phyloP scores from a whole-genome alignment of 2,888 invertebrate genomes.

The Galerucella nymphaeae region DNA sequence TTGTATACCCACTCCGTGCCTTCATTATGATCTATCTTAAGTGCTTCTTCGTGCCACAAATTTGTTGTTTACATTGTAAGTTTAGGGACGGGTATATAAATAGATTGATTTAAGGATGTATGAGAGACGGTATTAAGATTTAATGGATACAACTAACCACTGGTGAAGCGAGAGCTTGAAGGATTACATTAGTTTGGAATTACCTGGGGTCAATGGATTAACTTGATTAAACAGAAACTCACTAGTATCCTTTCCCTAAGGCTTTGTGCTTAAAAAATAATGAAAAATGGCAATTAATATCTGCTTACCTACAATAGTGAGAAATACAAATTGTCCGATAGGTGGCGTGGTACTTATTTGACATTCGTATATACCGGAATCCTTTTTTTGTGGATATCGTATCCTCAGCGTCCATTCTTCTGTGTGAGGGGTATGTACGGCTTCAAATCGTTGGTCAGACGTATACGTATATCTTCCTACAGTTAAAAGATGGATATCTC shows the following conservation, averaged over 20 bases:
- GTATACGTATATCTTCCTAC: constrained; percentile 84
- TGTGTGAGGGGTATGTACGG: constrained; percentile 85
- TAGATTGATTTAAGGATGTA: neutral
- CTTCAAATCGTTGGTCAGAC: constrained; percentile 86
- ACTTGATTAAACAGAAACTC: neutral
- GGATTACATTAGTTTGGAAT: neutral
- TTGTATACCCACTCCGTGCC: neutral
- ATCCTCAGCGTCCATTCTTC: constrained; percentile 89
- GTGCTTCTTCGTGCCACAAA: neutral
- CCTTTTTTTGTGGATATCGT: constrained; percentile 78
- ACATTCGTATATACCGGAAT: constrained; percentile 87
- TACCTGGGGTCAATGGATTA: neutral
- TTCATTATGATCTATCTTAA: neutral
- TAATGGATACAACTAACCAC: neutral
- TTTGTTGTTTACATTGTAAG: neutral
- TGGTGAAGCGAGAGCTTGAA: neutral
- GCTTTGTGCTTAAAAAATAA: too few relatives aligned
- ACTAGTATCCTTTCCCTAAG: neutral
- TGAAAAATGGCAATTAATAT: neutral
- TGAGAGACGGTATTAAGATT: neutral
- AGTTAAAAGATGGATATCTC: constrained; percentile 80
- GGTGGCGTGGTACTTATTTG: constrained; percentile 93
- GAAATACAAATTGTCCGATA: constrained; percentile 82
- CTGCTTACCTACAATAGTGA: constrained; percentile 85
- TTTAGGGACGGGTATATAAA: neutral